Conservation (phyloP, 2,888 invertebrate species). For the Lottia gigantea region DNA sequence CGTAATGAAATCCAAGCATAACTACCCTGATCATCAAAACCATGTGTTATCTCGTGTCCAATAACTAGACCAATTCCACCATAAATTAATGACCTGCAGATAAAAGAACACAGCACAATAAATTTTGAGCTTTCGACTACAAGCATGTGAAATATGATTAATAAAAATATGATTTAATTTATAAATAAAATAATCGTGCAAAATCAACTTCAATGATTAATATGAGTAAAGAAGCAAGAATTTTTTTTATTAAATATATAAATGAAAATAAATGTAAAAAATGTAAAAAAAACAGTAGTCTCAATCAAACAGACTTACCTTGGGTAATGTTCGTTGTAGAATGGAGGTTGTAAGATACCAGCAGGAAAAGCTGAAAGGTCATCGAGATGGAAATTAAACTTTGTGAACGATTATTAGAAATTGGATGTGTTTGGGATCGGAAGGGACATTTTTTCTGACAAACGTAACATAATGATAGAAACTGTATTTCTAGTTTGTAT, state of each 20-base stretch:
- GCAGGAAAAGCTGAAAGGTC: slow-evolving; percentile 71
- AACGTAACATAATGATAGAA: too few species aligned
- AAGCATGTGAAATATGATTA: too few species aligned
- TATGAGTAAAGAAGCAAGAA: background rate
- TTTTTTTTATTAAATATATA: too few species aligned
- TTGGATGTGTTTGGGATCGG: too few species aligned
- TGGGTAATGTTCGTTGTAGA: slow-evolving; percentile 81
- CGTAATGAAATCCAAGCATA: background rate
- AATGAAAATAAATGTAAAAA: too few species aligned
- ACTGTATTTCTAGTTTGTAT: too few species aligned
- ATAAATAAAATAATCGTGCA: too few species aligned
- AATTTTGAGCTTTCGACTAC: background rate
- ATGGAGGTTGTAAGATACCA: slow-evolving; percentile 65
- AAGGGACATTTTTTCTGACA: too few species aligned
- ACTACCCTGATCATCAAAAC: slow-evolving; percentile 83
- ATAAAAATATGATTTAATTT: too few species aligned
- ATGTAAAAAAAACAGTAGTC: background rate
- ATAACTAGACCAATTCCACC: slow-evolving; percentile 98
- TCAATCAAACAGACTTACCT: slow-evolving; percentile 72
- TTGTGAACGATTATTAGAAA: too few species aligned
- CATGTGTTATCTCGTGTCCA: slow-evolving; percentile 96
- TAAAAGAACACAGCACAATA: background rate
- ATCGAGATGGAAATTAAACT: too few species aligned
- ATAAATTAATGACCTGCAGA: slow-evolving; percentile 82
- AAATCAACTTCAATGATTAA: background rate